Percentiles rank a stretch among this genome's conserved stretches.
These are phyloP conservation scores for Grapholita molesta DNA, from an alignment of 1,140 invertebrate species.

Conservation along the genomic window DNA sequence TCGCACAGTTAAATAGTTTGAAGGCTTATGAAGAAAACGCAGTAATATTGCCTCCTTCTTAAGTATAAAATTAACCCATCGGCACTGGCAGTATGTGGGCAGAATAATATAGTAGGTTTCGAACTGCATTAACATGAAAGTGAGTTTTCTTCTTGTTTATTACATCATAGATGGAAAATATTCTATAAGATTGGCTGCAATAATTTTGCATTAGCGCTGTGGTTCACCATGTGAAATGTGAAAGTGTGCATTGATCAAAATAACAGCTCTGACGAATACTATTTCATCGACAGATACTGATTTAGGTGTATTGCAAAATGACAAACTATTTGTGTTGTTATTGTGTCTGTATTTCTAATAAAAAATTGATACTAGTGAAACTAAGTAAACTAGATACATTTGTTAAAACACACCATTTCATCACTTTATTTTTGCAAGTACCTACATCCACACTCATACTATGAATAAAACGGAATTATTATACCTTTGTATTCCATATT, in stretches of 20 bases:
- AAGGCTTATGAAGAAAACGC: too few species aligned
- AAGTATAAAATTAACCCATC: too few species aligned
- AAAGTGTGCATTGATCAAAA: neutral
- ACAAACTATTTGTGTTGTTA: neutral
- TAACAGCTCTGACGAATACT: neutral
- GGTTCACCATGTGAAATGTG: neutral
- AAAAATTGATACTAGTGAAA: too few species aligned
- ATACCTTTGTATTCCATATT: too few species aligned
- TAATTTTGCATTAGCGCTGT: neutral
- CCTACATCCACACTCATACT: too few species aligned
- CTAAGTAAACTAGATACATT: too few species aligned
- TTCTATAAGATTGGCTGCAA: neutral
- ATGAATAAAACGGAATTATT: too few species aligned
- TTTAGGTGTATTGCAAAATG: neutral
- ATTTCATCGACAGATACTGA: neutral
- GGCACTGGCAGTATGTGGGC: too few species aligned
- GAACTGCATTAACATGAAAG: neutral
- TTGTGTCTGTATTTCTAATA: neutral
- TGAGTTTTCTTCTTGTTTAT: neutral
- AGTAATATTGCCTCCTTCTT: too few species aligned
- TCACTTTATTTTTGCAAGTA: too few species aligned
- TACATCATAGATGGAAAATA: neutral
- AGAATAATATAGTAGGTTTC: neutral
- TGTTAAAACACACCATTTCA: too few species aligned
- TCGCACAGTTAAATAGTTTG: too few species aligned